A percentile compares a stretch with the other conserved stretches of the same genome.
phyloP scores from a whole-genome alignment of 2,888 invertebrate genomes.

The Drosophila helvetica region DNA sequence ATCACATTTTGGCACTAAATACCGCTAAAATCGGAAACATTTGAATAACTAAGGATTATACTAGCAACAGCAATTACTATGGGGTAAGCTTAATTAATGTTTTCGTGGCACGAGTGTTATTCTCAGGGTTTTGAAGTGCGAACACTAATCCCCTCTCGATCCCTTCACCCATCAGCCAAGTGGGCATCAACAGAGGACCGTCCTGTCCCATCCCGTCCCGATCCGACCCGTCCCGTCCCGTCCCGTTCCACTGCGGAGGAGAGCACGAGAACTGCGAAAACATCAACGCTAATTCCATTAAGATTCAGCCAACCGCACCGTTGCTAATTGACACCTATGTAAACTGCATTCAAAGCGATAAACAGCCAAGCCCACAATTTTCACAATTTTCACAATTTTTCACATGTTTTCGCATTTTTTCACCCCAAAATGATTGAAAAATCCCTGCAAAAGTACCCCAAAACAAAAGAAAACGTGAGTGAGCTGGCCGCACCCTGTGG shows the following conservation, averaged over 20 bases:
- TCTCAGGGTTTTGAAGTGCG: neutral
- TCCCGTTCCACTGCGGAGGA: neutral
- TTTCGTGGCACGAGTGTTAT: conserved; percentile 6
- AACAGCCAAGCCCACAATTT: conserved; percentile 24
- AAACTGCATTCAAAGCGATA: conserved; percentile 69
- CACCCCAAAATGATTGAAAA: conserved; percentile 46
- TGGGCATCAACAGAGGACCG: neutral
- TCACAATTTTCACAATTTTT: conserved; percentile 16
- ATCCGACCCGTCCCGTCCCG: no score
- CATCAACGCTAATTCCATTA: conserved; percentile 53
- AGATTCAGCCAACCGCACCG: conserved; percentile 77
- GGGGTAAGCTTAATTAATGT: neutral
- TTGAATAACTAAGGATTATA: no score
- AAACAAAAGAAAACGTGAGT: conserved; percentile 47
- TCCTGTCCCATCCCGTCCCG: no score
- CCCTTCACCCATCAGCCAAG: neutral
- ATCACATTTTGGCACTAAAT: no score
- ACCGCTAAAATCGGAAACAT: no score
- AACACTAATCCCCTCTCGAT: neutral
- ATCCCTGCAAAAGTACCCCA: conserved; percentile 54
- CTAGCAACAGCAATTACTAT: no score
- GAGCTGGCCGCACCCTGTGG: conserved; percentile 44
- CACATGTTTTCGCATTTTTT: neutral
- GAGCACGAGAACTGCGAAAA: conserved; percentile 26
- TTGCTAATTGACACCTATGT: conserved; percentile 77